Evolutionary conservation across 2,888 invertebrate species (phyloP).

Genomic region (Gastracanthus pulcherrimus): DNA sequence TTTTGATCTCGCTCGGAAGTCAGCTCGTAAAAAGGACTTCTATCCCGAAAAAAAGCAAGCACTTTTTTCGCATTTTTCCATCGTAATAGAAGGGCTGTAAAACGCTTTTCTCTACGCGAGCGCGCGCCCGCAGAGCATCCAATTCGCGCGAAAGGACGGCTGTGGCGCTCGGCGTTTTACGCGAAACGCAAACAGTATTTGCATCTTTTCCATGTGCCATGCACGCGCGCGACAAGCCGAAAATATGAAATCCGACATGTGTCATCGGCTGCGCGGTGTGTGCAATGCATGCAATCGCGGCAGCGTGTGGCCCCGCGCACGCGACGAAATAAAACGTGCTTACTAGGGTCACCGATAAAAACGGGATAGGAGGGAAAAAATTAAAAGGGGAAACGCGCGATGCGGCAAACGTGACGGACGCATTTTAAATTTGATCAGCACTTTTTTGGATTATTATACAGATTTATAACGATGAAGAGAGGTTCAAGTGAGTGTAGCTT

Average conservation of each 20-base stretch:
- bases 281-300: no score
- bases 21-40: no score
- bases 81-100: slow-evolving; percentile 11
- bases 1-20: not conserved
- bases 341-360: slow-evolving; percentile 1
- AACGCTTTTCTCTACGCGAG: not conserved
- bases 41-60: not conserved
- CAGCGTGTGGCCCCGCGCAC: not conserved
- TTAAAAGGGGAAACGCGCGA: slow-evolving; percentile 4
- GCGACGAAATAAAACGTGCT: slow-evolving; percentile 24
- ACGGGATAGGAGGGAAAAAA: slow-evolving; percentile 25
- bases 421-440: no score
- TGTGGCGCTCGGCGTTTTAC: not conserved
- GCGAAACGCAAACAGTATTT: slow-evolving; percentile 24
- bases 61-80: not conserved
- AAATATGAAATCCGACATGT: slow-evolving; percentile 49
- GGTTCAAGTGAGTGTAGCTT: no score
- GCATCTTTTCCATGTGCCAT: no score
- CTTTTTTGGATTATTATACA: no score
- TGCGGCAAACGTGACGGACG: no score
- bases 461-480: no score
- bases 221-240: not conserved
- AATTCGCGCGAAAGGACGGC: not conserved
- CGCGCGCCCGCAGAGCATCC: no score
- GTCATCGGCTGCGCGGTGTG: slow-evolving; percentile 35